Conservation (phyloP, 2,113 vertebrate genomes). For the Oryctolagus cuniculus region mOryCun1.1 NC_091438.1:28891001-28891500, state of each 20-base stretch:
- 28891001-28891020: too few relatives aligned
- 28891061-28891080: too few relatives aligned
- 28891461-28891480: neutral
- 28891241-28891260: neutral
- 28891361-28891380: neutral
- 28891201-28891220: neutral
- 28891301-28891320: neutral
- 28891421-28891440: neutral
- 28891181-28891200: neutral
- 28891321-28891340: neutral
- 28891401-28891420: neutral
- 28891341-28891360: neutral
- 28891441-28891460: neutral
- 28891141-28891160: too few relatives aligned
- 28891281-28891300: neutral
- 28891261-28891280: neutral
- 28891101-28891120: too few relatives aligned
- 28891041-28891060: too few relatives aligned
- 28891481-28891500: neutral
- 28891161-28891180: too few relatives aligned
- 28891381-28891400: neutral
- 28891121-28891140: too few relatives aligned
- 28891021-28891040: too few relatives aligned
- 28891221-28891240: neutral
- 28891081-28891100: too few relatives aligned